Evolutionary conservation across 2,888 invertebrate genomes (phyloP), one percentile per base, ranked within the genome.

Genomic region (Lydus trimaculatus): DNA sequence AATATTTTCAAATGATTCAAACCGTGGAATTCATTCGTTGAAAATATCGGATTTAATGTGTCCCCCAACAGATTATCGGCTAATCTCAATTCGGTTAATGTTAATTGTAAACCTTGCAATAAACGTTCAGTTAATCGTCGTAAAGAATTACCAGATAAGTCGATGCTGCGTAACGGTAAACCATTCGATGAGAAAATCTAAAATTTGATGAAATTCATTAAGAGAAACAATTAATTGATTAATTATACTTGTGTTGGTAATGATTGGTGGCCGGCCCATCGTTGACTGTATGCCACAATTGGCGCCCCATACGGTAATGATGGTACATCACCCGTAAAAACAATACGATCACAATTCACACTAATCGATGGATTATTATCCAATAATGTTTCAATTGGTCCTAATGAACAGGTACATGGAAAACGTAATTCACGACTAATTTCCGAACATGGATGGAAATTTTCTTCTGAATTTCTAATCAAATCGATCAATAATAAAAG

Each of bases 11-110:
- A 86, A 69, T 91, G 90, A 4, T 89, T 89, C 71, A 96, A 85
- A 17, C 92, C 91, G 76, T 94, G 93, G 71, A 96, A 91, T 84
- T 96, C 96, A 33, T 92, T 91, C 56, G 93, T 93, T 23, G 95
- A 94, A 84, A 96, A 96, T 75, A 96, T 95, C 0, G 96, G 96
- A 85, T 96, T 96, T 31, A 96, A 86, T 78, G 93, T 94, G 82
- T 96, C 96, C 0, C 96, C 96, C 31, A 97, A 87, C n/a, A 94
- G 86, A 82, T 97, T 97, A 79, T 94, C 91, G 31, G 92, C 89
- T 64, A 97, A 84, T 17, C 90, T 88, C 48, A 96, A 83, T 76
- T 91, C 92, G 23, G 90, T 90, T 48, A 96, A 86, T 11, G 91
- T 90, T 1, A 88, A 88, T 73, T 89, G 88, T 0, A 93, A 86